Conservation (phyloP, 2,113 vertebrate species). For the Lota lota region DNA sequence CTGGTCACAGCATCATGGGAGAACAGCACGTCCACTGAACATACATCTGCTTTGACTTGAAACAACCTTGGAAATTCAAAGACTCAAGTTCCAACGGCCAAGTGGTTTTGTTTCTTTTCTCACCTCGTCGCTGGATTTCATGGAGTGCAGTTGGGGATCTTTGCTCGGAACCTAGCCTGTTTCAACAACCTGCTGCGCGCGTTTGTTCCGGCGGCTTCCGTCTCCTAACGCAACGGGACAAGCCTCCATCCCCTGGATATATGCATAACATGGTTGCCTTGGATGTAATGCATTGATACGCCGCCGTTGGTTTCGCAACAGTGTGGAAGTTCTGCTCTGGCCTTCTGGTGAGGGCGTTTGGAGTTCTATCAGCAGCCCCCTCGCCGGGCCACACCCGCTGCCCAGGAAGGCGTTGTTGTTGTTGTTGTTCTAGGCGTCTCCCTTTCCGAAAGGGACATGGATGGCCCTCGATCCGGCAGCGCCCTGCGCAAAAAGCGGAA, state of each 20-base stretch:
- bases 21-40: slow-evolving; percentile 46
- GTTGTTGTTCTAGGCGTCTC: slow-evolving; percentile 31
- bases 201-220: slow-evolving; percentile 23
- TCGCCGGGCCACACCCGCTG: no score
- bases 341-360: slow-evolving; percentile 35
- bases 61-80: slow-evolving; percentile 41
- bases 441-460: slow-evolving; percentile 75
- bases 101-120: slow-evolving; percentile 41
- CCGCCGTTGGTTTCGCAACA: slow-evolving; percentile 41
- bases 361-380: slow-evolving; percentile 14
- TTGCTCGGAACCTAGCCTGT: slow-evolving; percentile 43
- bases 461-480: slow-evolving; percentile 81
- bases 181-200: not conserved
- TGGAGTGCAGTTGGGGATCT: slow-evolving; percentile 56
- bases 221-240: slow-evolving; percentile 29
- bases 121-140: slow-evolving; percentile 52
- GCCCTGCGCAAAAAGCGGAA: slow-evolving; percentile 89
- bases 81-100: slow-evolving; percentile 32
- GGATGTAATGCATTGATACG: slow-evolving; percentile 46
- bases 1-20: slow-evolving; percentile 43
- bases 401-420: no score
- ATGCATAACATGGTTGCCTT: slow-evolving; percentile 30
- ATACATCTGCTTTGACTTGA: slow-evolving; percentile 60
- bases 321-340: slow-evolving; percentile 30
- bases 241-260: slow-evolving; percentile 56